Percentiles rank a stretch among this genome's conserved stretches.
Evolutionary conservation across 2,113 vertebrate genomes (phyloP).

Genomic region (Trachemys scripta): DNA sequence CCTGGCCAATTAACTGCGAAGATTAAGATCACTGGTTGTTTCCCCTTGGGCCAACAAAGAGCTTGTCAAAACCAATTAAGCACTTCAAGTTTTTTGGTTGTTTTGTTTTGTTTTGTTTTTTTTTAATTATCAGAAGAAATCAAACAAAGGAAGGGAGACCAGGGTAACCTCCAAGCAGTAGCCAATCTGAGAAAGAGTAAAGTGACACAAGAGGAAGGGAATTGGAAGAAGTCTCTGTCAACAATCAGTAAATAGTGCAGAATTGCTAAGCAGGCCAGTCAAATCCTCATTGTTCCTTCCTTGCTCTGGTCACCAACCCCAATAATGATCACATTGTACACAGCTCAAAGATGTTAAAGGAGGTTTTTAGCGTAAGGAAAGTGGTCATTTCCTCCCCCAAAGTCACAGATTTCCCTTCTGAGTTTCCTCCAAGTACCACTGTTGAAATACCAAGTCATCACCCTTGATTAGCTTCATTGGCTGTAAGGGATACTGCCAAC

Average conservation of each 20-base stretch:
- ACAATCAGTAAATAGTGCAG: not conserved
- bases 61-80: constrained; percentile 21
- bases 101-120: not conserved
- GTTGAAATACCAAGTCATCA: not conserved
- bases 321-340: not conserved
- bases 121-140: not conserved
- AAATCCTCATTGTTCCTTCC: not conserved
- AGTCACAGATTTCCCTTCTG: not conserved
- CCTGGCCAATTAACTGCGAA: constrained; percentile 57
- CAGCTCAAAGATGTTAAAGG: not conserved
- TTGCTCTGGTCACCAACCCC: not conserved
- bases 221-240: not conserved
- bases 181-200: not conserved
- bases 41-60: not conserved
- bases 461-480: not conserved
- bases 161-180: not conserved
- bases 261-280: not conserved
- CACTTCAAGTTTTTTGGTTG: constrained; percentile 24
- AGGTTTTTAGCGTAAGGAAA: not conserved
- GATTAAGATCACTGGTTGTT: constrained; percentile 60
- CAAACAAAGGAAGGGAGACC: constrained; percentile 13
- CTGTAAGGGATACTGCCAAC: not conserved
- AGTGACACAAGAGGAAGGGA: not conserved
- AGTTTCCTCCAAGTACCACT: not conserved
- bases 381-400: not conserved